Conservation (phyloP, 2,113 vertebrate species). For the Syngnathus typhle region DNA sequence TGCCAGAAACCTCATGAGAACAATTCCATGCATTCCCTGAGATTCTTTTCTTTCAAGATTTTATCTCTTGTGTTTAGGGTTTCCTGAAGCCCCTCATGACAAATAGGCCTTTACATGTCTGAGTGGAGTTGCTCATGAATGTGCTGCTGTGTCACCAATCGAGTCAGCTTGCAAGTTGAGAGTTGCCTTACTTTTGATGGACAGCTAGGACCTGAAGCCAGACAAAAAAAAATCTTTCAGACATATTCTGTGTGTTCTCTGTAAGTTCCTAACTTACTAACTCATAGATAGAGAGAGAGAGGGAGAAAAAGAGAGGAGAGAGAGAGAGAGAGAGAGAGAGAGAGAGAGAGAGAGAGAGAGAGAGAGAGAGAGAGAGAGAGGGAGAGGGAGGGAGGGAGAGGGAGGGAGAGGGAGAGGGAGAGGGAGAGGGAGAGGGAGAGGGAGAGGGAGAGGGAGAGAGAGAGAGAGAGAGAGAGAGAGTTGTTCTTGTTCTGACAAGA, state of each 20-base stretch:
- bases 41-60: constrained; percentile 1
- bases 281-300: too few species aligned
- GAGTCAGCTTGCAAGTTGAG: constrained; percentile 20
- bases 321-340: too few species aligned
- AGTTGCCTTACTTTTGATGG: constrained; percentile 27
- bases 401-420: too few species aligned
- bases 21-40: constrained; percentile 9
- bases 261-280: neutral
- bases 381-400: too few species aligned
- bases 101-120: constrained; percentile 14
- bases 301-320: too few species aligned
- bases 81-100: constrained; percentile 7
- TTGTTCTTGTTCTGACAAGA: constrained; percentile 8
- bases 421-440: too few species aligned
- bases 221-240: constrained; percentile 9
- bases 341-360: too few species aligned
- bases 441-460: too few species aligned
- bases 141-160: constrained; percentile 10
- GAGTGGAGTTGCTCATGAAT: constrained; percentile 5
- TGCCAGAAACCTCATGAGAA: neutral
- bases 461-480: too few species aligned
- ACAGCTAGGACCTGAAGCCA: constrained; percentile 20
- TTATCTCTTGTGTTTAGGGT: constrained; percentile 3
- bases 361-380: too few species aligned
- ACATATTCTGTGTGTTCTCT: constrained; percentile 13